Base-by-base conservation (phyloP, 2,888 invertebrate species). In the Eurytoma adleriae region DNA sequence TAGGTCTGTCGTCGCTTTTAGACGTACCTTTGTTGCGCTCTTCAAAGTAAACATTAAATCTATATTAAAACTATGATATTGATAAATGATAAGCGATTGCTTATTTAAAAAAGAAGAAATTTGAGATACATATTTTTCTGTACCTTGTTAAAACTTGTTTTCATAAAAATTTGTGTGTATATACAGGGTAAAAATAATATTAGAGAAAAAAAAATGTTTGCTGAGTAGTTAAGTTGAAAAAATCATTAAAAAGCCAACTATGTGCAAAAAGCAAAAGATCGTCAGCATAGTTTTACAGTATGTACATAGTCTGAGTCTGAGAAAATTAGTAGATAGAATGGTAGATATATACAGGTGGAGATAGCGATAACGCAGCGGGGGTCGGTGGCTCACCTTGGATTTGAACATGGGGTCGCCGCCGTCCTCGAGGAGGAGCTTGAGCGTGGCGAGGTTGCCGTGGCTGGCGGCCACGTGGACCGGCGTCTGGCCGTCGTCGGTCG, bases 401-500 rank as follows among this genome's bases (percentile, higher is more conserved):
- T 96, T 97, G 86, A 93, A 95, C 83, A 96, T 93, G 0, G 99
- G 98, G 91, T 99, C 98, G 0, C 98, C 99, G 1, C 96, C 97
- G 88, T 99, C 99, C 89, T 97, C 96, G 48, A 99, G 92, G 14
- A 99, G 93, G 7, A 98, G 93, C 84, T 96, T 92, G 71, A 98
- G 93, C 10, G 98, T 97, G 74, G 95, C 94, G 72, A 98, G 92
- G 90, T 98, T 98, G 0, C 99, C 99, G 87, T 96, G 95, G 85
- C 96, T 94, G 0, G 99, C 97, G 0, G 99, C 98, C 20, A 99
- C 97, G 89, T 99, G 99, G 4, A 99, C 96, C 0, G 99, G 98
- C 0, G 99, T 99, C 92, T 98, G 97, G 1, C 99, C 98, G 91
- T 99, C 98, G 90, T 98, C 97, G 80, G 98, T 98, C 3, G 96